phyloP scores from a whole-genome alignment of 2,888 invertebrate genomes.

The Chaetogeoica ovagalla region DNA sequence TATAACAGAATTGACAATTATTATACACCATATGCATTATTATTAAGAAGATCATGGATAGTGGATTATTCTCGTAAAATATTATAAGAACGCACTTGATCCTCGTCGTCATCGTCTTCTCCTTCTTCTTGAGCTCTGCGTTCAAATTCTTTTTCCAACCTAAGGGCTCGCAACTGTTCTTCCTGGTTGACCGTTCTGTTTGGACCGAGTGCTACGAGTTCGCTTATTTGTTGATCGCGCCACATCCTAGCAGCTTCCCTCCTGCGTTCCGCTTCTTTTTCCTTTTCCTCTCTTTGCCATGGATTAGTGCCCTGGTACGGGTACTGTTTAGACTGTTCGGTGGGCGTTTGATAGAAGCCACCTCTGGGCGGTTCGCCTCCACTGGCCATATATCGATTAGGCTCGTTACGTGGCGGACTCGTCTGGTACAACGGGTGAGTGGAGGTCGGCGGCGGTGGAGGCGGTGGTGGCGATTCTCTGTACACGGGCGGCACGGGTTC shows the following conservation, averaged over 20 bases:
- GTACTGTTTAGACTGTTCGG: slow-evolving; percentile 61
- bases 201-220: slow-evolving; percentile 69
- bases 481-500: slow-evolving; percentile 55
- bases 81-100: slow-evolving; percentile 56
- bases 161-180: slow-evolving; percentile 83
- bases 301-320: slow-evolving; percentile 70
- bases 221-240: slow-evolving; percentile 86
- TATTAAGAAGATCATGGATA: too few relatives aligned
- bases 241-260: slow-evolving; percentile 75
- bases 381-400: slow-evolving; percentile 69
- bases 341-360: slow-evolving; percentile 66
- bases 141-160: slow-evolving; percentile 92
- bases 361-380: slow-evolving; percentile 64
- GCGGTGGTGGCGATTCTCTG: slow-evolving; percentile 61
- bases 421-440: slow-evolving; percentile 70
- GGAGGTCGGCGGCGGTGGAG: slow-evolving; percentile 71
- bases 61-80: background rate
- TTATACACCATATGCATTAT: background rate
- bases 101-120: slow-evolving; percentile 71
- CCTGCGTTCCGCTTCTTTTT: slow-evolving; percentile 74
- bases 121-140: slow-evolving; percentile 81
- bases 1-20: slow-evolving; percentile 45
- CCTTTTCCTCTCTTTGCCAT: slow-evolving; percentile 92
- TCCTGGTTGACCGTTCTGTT: slow-evolving; percentile 78
- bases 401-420: slow-evolving; percentile 39